Base-by-base conservation (phyloP, 92 coral and sea anemone species). In the Actinostola sp. region DNA sequence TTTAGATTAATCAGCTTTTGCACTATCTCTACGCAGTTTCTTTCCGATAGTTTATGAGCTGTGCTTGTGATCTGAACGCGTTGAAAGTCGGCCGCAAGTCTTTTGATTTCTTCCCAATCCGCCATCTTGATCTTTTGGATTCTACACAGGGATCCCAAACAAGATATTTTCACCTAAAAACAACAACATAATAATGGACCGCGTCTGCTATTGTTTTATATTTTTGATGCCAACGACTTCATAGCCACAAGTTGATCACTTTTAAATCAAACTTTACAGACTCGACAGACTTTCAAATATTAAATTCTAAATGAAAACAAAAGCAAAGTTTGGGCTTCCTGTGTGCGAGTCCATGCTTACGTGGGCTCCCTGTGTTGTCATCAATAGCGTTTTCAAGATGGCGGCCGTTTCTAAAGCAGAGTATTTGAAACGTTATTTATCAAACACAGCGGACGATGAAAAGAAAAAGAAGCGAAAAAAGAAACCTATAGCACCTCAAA, bases 41-140 rank as follows among this genome's bases (percentile, higher is more conserved):
- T 76, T 63, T 94, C 98, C 0, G 98, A 94, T 29, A 94, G 88
- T 52, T 92, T 94, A 67, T 94, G 98, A 23, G 92, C 89, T 13
- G 98, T 94, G 70, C 91, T 91, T 35, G 96, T 86, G 23, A 94
- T 77, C 66, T 94, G 98, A 39, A 92, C 98, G 27, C 98, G 96
- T 48, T 94, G 98, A 83, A 94, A 86, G 77, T 94, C 98, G 8
- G 98, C 98, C 6, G 97, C 97, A 26, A 94, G 72, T 27, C 96
- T 90, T 61, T 94, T 94, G 51, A 94, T 92, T 69, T 94, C 98
- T 79, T 94, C 98, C 98, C 98, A 94, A 64, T 94, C 98, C 63
- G 95, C 92, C 97, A 91, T 91, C 64, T 82, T 91, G 44, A 33
- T 39, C 21, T 61, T 39, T 61, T 35, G 38, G 59, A 15, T 43